These are phyloP conservation scores for Panulirus ornatus DNA, from an alignment of 1,140 invertebrate species.

Conservation along the genomic window DNA sequence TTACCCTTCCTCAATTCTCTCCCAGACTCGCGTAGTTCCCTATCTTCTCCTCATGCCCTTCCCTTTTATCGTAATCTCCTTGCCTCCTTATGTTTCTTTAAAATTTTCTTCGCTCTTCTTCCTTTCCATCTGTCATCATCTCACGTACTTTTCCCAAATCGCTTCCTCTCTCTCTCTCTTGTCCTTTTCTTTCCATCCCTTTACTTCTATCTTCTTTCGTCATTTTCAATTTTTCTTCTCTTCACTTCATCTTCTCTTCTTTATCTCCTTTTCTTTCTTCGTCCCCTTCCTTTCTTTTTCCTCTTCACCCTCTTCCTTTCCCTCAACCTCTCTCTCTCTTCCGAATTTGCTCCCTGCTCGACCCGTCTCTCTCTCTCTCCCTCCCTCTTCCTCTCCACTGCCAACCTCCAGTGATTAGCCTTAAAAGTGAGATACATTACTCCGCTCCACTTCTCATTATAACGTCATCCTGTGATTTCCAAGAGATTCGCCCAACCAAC, in stretches of 20 bases:
- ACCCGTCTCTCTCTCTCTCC: slow-evolving; percentile 5
- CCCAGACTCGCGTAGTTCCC: no score
- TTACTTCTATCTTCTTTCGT: neutral
- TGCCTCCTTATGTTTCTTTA: neutral
- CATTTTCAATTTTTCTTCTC: neutral
- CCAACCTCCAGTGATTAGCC: slow-evolving; percentile 8
- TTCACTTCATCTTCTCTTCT: neutral
- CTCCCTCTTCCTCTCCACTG: neutral
- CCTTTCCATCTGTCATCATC: neutral
- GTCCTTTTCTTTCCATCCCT: neutral
- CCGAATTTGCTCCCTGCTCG: no score
- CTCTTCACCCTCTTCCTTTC: no score
- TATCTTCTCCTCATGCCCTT: neutral
- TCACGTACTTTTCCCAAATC: neutral
- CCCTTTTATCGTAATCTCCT: neutral
- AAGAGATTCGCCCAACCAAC: neutral
- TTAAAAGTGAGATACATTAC: slow-evolving; percentile 40
- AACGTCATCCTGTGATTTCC: slow-evolving; percentile 12
- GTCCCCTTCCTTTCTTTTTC: no score
- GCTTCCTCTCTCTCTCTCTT: neutral
- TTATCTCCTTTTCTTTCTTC: no score
- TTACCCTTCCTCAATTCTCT: no score
- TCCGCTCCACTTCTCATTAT: slow-evolving; percentile 25
- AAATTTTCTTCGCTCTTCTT: neutral
- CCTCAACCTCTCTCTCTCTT: no score